phyloP scores from a whole-genome alignment of 2,113 vertebrate genomes.

The Gracilinanus agilis region DNA sequence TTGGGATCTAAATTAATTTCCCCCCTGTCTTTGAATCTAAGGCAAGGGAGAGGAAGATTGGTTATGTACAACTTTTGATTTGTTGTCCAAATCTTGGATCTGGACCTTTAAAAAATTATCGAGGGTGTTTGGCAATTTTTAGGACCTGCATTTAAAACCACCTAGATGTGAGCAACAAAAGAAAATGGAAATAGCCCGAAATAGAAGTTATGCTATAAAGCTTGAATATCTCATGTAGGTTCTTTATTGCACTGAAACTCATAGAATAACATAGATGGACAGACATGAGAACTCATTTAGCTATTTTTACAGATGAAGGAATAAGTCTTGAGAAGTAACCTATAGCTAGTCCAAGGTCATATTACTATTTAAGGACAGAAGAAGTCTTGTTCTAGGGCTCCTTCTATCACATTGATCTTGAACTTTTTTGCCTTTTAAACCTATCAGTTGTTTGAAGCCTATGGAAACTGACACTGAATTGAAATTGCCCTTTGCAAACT shows the following conservation, averaged over 20 bases:
- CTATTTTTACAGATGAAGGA: neutral
- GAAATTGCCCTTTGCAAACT: conserved; percentile 48
- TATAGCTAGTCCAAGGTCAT: neutral
- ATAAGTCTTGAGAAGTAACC: neutral
- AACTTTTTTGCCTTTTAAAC: conserved; percentile 37
- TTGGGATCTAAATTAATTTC: neutral
- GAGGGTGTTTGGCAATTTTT: neutral
- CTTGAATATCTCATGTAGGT: conserved; percentile 22
- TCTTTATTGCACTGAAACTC: neutral
- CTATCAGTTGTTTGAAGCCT: conserved; percentile 43
- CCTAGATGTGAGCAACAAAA: conserved; percentile 22
- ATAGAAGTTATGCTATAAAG: neutral
- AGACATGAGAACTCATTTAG: neutral
- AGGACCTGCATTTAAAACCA: neutral
- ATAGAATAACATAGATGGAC: neutral
- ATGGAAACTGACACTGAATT: conserved; percentile 6
- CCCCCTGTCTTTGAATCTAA: neutral
- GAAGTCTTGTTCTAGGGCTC: neutral
- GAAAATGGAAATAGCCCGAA: conserved; percentile 16
- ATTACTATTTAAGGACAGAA: neutral
- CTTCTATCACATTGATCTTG: neutral
- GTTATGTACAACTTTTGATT: conserved; percentile 22
- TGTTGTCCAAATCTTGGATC: conserved; percentile 19
- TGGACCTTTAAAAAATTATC: neutral
- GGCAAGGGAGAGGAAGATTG: conserved; percentile 37